Base-by-base conservation (phyloP, 2,888 invertebrate species). In the Lithophane ornitopus region DNA sequence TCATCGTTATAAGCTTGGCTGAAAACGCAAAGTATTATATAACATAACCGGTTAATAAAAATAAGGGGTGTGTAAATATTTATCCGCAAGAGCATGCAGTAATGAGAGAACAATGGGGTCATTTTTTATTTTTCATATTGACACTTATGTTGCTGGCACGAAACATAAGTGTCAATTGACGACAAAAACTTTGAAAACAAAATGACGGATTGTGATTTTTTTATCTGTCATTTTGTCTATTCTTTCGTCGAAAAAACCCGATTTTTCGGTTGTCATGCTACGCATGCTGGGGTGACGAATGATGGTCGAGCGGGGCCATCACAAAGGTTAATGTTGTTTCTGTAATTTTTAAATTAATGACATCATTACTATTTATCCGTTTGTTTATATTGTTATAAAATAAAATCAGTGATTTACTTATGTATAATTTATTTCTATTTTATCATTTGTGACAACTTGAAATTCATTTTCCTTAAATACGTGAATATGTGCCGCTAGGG, bases 1-100 rank as follows among this genome's bases (percentile, higher is more conserved):
- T 22, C 76, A 77, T 77, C 3, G 71, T 85, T 70, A 88, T 89
- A 63, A 68, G 1, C 26, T 76, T 56, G 11, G 80, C 87, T 87
- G 82, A 74, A 85, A 81, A 58, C 1, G 49, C 39, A 34, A 56
- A 12, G 14, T 28, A 28, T 73, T 39, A 34, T 12, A 39, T 9
- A n/a, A 67, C 3, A 16, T 58, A 58, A 28, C 19, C 19, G 28
- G 8, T 58, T 19, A n/a, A n/a, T 34, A 12, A 8, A 46, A 61
- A 73, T 3, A n/a, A 65, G 16, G 6, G 14, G 52, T n/a, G 6
- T 28, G 34, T 11, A 34, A 34, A 34, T 1, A 19, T 34, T 11
- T 19, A n/a, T 39, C 2, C 1, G 12, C 19, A 39, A 56, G 7
- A 58, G 16, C n/a, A 9, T 71, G 28, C 22, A 26, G 11, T n/a